These are phyloP conservation scores for Apaloderma vittatum DNA, from an alignment of 2,113 vertebrate species.

Conservation along the genomic window DNA sequence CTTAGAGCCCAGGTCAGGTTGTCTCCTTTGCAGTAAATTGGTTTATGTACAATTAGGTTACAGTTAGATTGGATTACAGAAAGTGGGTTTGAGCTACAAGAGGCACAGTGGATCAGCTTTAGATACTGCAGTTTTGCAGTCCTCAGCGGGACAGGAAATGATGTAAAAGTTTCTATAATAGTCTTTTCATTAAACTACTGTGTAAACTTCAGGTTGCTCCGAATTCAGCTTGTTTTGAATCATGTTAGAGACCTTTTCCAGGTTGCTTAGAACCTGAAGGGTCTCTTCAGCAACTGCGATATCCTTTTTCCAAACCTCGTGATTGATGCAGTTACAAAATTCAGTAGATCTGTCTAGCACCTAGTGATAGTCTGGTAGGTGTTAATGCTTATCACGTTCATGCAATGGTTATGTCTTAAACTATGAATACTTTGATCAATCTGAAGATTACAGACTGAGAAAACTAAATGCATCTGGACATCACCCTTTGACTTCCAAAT, in stretches of 20 bases:
- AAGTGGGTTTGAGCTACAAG: not conserved
- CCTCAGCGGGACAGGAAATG: not conserved
- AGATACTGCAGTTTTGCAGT: not conserved
- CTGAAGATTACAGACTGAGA: not conserved
- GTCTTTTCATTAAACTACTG: not conserved
- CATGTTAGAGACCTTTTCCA: not conserved
- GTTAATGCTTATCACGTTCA: not conserved
- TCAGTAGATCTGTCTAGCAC: not conserved
- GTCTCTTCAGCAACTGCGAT: not conserved
- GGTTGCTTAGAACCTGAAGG: not conserved
- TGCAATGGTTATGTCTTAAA: not conserved
- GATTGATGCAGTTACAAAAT: not conserved
- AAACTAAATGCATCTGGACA: not conserved
- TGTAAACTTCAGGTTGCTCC: not conserved
- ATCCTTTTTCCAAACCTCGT: not conserved
- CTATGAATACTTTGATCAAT: not conserved
- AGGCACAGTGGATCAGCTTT: not conserved
- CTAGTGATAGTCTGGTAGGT: not conserved
- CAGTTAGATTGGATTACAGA: not conserved
- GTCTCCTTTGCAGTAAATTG: not conserved
- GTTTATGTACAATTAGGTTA: not conserved
- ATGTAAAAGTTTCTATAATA: not conserved
- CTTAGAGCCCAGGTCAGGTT: not conserved
- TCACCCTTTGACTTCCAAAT: not conserved
- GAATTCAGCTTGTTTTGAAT: not conserved